phyloP scores from a whole-genome alignment of 2,797 vertebrate genomes.

The Cuniculus paca region DNA sequence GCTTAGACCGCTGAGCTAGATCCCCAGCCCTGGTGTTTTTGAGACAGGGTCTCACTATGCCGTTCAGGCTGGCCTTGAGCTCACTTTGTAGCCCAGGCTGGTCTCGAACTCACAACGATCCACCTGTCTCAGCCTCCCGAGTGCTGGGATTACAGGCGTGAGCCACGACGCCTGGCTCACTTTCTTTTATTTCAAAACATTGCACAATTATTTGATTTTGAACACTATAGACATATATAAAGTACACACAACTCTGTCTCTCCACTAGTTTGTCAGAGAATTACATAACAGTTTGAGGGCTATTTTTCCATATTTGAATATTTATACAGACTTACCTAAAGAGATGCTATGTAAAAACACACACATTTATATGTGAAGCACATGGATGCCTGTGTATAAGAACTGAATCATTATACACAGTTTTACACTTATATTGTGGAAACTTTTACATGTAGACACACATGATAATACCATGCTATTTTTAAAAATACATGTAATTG shows the following conservation, averaged over 20 bases:
- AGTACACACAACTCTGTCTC: neutral
- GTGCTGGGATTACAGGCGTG: too few species aligned
- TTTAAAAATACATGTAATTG: neutral
- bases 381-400: neutral
- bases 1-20: too few species aligned
- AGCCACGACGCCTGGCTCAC: too few species aligned
- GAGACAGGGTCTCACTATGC: too few species aligned
- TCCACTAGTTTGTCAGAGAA: slow-evolving; percentile 4
- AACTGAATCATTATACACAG: neutral
- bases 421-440: neutral
- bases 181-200: slow-evolving; percentile 50
- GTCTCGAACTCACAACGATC: too few species aligned
- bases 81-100: too few species aligned
- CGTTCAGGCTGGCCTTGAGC: too few species aligned
- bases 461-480: neutral
- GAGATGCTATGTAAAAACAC: neutral
- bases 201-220: slow-evolving; percentile 34
- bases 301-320: neutral
- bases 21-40: too few species aligned
- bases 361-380: neutral
- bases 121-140: too few species aligned
- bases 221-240: neutral
- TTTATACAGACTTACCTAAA: neutral
- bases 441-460: neutral
- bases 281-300: neutral